phyloP scores from a whole-genome alignment of 2,113 vertebrate species.

The Oplegnathus fasciatus region DNA sequence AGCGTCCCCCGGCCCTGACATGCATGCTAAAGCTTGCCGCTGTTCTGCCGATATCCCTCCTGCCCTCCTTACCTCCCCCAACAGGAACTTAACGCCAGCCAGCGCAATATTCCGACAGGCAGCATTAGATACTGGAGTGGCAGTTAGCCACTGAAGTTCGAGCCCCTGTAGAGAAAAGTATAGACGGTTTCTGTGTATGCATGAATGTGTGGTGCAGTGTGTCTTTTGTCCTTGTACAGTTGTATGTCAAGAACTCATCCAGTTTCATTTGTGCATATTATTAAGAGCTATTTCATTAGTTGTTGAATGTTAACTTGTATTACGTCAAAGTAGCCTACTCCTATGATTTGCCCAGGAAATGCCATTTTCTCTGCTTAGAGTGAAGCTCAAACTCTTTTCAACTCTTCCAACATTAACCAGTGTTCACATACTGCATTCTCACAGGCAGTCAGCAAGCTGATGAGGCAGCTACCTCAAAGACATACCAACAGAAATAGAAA shows the following conservation, averaged over 20 bases:
- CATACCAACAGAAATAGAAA: background rate
- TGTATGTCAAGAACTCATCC: background rate
- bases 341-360: background rate
- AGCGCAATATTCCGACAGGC: conserved; percentile 85
- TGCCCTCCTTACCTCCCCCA: conserved; percentile 36
- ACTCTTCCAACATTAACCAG: background rate
- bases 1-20: conserved; percentile 80
- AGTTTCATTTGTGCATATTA: conserved; percentile 13
- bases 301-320: background rate
- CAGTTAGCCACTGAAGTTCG: conserved; percentile 67
- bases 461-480: background rate
- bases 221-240: background rate
- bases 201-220: conserved; percentile 32
- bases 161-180: conserved; percentile 40
- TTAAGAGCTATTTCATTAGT: background rate
- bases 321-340: background rate
- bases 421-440: background rate
- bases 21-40: conserved; percentile 93
- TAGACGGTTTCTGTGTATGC: conserved; percentile 34
- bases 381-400: background rate
- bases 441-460: background rate
- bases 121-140: conserved; percentile 72
- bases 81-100: conserved; percentile 87
- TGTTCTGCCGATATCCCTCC: conserved; percentile 83
- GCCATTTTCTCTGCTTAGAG: background rate